Evolutionary conservation across 2,797 vertebrate species (phyloP).

Genomic region (Hippopotamyrus pictus): DNA sequence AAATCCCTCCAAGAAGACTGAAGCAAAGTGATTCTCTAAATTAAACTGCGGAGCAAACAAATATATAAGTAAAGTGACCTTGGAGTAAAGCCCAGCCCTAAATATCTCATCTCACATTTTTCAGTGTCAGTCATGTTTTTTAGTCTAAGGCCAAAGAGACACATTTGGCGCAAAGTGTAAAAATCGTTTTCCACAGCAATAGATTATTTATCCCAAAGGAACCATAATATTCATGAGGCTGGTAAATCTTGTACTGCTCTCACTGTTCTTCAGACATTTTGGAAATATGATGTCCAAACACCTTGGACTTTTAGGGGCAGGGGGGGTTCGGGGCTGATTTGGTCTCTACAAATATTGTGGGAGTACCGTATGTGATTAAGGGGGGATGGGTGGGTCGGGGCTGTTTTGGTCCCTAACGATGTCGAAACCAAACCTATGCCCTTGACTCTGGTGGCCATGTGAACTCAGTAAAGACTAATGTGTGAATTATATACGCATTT

Average conservation of each 20-base stretch:
- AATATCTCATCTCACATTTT: not conserved
- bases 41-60: not conserved
- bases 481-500: not conserved
- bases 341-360: not conserved
- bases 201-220: not conserved
- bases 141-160: not conserved
- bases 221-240: not conserved
- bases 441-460: constrained; percentile 38
- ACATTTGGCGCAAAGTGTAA: not conserved
- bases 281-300: constrained; percentile 39
- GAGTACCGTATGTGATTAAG: not conserved
- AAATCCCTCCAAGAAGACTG: not conserved
- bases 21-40: not conserved
- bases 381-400: not conserved
- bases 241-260: not conserved
- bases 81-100: not conserved
- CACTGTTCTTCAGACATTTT: constrained; percentile 30
- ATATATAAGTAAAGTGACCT: not conserved
- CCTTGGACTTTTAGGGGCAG: not conserved
- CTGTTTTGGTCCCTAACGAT: not conserved
- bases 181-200: not conserved
- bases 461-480: constrained; percentile 25
- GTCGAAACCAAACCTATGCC: not conserved
- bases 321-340: no score
- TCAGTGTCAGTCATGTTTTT: not conserved